Evolutionary conservation across 2,888 invertebrate species (phyloP), one percentile per base, ranked within the genome.

Genomic region (Colostygia pectinataria): DNA sequence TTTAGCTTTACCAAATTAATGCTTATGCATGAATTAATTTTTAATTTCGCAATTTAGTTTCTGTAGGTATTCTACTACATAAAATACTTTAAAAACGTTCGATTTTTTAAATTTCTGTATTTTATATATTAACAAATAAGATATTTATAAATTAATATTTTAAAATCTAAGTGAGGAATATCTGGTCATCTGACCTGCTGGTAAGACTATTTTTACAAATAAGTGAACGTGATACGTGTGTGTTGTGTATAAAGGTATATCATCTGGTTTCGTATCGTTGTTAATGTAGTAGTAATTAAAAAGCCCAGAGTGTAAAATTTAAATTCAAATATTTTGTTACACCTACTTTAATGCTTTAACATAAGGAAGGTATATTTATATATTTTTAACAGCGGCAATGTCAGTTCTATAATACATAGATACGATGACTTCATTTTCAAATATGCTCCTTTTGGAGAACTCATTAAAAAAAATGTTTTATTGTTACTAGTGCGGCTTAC

Each of bases 401-500:
- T 60, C 61, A 55, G 72, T 68, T 73, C 71, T 68, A 61, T 66
- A 68, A 57, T n/a, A n/a, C n/a, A n/a, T 56, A 53, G 60, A 63
- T 63, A 25, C 13, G 9, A 12, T 34, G 39, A 83, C 82, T 82
- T 83, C 82, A 68, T 80, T 74, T 78, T 82, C 63, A 74, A 75
- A 84, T 79, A 49, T 45, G 53, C 49, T 52, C 57, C 49, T 58
- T 58, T 50, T 32, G 42, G 10, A 59, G 50, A 38, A 43, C 13
- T 28, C 4, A 20, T 33, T 31, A 32, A 32, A 50, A 45, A 13
- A 29, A 34, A 28, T 39, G 34, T 39, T 38, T 29, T 31, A 14
- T 20, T 33, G 25, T 31, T 20, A 20, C 6, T 20, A 3, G n/a
- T 15, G 53, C 34, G 41, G 53, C 55, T 61, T 83, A 89, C 89